phyloP scores from a whole-genome alignment of 2,888 invertebrate genomes.

The Esperia sulphurella region DNA sequence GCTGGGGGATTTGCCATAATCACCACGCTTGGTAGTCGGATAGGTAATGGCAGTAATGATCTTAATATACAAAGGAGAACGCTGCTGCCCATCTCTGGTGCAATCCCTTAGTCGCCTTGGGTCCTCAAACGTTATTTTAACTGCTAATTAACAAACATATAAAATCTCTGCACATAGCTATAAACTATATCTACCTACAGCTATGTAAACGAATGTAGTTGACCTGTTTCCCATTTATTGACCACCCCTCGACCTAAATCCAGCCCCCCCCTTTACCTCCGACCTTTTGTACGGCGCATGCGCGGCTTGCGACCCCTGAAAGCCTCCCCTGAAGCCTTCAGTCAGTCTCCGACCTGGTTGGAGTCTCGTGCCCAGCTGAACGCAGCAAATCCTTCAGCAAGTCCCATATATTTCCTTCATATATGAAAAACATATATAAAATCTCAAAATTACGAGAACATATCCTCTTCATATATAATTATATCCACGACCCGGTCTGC shows the following conservation, averaged over 20 bases:
- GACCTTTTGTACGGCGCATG: conserved; percentile 60
- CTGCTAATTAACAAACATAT: no score
- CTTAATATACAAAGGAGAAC: no score
- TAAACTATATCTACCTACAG: not conserved
- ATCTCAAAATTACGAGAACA: conserved; percentile 35
- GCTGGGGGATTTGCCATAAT: no score
- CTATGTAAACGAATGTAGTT: not conserved
- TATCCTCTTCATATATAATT: conserved; percentile 34
- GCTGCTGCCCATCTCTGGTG: no score
- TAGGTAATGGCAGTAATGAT: no score
- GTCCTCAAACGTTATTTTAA: no score
- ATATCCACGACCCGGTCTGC: conserved; percentile 49
- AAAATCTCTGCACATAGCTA: no score
- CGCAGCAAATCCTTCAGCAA: conserved; percentile 21
- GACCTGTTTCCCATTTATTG: conserved; percentile 16
- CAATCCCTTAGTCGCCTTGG: no score
- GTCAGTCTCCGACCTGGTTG: conserved; percentile 38
- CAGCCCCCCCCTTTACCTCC: conserved; percentile 30
- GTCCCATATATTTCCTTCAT: conserved; percentile 34
- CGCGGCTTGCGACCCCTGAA: conserved; percentile 36
- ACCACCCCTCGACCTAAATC: conserved; percentile 27
- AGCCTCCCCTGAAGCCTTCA: conserved; percentile 31
- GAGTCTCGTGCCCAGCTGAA: conserved; percentile 23
- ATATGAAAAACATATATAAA: conserved; percentile 67
- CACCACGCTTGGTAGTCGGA: no score